phyloP scores from a whole-genome alignment of 2,888 invertebrate species.

The Lochmaea crataegi region DNA sequence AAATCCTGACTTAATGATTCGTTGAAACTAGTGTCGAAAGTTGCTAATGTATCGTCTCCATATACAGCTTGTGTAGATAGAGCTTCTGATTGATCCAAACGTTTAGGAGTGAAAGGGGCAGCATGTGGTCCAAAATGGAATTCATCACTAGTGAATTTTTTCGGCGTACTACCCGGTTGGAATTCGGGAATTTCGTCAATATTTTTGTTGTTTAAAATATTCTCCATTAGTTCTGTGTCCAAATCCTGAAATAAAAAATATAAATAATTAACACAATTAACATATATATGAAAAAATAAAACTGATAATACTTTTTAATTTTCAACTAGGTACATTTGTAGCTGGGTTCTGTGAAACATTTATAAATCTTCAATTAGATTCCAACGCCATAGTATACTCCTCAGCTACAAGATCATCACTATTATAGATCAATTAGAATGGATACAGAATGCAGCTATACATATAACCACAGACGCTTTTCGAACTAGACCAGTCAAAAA shows the following conservation, averaged over 20 bases:
- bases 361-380: too few relatives aligned
- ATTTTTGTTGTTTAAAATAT: conserved; percentile 63
- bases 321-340: too few relatives aligned
- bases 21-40: conserved; percentile 50
- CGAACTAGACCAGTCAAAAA: not conserved
- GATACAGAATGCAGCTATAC: not conserved
- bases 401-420: not conserved
- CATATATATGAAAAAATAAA: not conserved
- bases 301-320: not conserved
- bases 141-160: conserved; percentile 63
- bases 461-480: not conserved
- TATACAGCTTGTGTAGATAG: conserved; percentile 68
- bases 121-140: conserved; percentile 75
- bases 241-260: conserved; percentile 50
- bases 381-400: not conserved
- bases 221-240: conserved; percentile 62
- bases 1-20: conserved; percentile 42
- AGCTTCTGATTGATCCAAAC: conserved; percentile 65
- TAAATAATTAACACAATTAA: not conserved
- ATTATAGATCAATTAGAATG: not conserved
- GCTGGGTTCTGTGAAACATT: too few relatives aligned
- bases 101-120: conserved; percentile 64
- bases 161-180: conserved; percentile 56
- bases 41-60: conserved; percentile 66
- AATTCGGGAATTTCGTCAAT: conserved; percentile 63